Base-by-base conservation (phyloP, 2,888 invertebrate species). In the Epinotia demarniana region DNA sequence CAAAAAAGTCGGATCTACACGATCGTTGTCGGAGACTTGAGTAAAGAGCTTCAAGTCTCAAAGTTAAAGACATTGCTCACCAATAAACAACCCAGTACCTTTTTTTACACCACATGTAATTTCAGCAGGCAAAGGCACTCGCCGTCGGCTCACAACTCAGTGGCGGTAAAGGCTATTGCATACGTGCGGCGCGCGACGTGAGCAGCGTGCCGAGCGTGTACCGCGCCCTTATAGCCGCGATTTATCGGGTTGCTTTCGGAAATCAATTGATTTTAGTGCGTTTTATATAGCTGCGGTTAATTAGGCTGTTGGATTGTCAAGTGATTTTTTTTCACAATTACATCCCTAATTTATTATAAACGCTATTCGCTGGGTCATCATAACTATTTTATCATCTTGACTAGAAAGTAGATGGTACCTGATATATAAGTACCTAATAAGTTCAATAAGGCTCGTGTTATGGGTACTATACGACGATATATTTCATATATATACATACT, bases 221-320 rank as follows among this genome's bases (percentile, higher is more conserved):
- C 57, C 13, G 68, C 67, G 77, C 78, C 78, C 79, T 79, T 80
- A 79, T 74, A 78, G 78, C 78, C 62, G 76, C 77, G 68, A 80
- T 80, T 79, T 79, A 79, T 79, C 39, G 57, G 2, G 55, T 27
- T 18, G 11, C 23, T 13, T 16, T 27, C 9, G 39, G 23, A 49
- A 68, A 57, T 57, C 55, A 57, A 57, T 11, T 8, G 67, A 19
- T 57, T 67, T 57, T 57, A 55, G 55, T 67, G 66, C 66, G 57
- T 39, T 58, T 57, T 19, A 67, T 12, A 39, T 33, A 58, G 16
- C 8, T 46, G 13, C 49, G 49, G 49, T 49, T 49, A 16, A 49
- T 49, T 49, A 49, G 16, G 49, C 49, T 49, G 49, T 49, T 49
- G 16, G 3, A 16, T 16, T 16, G 16, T 49, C 5, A 49, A 49